phyloP scores from a whole-genome alignment of 2,888 invertebrate species.

The Drosophila putrida region DNA sequence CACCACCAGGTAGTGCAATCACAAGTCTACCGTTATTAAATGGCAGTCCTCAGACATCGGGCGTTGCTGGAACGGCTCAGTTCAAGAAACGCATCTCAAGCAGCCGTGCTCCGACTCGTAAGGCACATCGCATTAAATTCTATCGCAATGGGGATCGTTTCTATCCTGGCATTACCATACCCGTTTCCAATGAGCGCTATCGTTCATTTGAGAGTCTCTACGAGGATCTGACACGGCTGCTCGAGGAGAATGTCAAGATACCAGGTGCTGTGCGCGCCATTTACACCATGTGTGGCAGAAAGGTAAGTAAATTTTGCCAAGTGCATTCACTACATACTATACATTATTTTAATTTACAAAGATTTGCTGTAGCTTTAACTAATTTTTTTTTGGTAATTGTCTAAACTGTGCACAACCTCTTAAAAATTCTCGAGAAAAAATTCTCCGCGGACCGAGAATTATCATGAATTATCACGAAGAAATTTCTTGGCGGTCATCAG shows the following conservation, averaged over 20 bases:
- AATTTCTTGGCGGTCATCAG: no score
- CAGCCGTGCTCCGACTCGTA: conserved; percentile 89
- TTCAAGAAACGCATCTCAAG: conserved; percentile 84
- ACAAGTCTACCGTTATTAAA: conserved; percentile 28
- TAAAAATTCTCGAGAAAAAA: no score
- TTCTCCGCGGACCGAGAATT: no score
- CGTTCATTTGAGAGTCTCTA: conserved; percentile 96
- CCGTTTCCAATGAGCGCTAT: conserved; percentile 93
- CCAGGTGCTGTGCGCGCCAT: conserved; percentile 97
- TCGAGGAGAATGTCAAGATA: conserved; percentile 95
- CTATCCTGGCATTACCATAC: conserved; percentile 96
- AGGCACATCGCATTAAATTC: conserved; percentile 96
- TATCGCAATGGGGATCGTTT: conserved; percentile 98
- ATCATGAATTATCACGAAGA: no score
- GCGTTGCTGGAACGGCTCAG: conserved; percentile 32
- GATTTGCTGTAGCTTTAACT: no score
- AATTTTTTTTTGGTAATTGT: no score
- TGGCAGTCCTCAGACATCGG: conserved; percentile 21
- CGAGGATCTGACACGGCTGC: conserved; percentile 94
- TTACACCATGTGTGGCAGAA: conserved; percentile 95
- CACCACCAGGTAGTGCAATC: conserved; percentile 14
- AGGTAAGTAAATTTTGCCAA: conserved; percentile 88
- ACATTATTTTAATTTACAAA: no score
- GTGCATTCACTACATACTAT: no score
- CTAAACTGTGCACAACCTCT: no score